Conservation (phyloP, 2,797 vertebrate genomes). For the Myioborus melanocephalus region DNA sequence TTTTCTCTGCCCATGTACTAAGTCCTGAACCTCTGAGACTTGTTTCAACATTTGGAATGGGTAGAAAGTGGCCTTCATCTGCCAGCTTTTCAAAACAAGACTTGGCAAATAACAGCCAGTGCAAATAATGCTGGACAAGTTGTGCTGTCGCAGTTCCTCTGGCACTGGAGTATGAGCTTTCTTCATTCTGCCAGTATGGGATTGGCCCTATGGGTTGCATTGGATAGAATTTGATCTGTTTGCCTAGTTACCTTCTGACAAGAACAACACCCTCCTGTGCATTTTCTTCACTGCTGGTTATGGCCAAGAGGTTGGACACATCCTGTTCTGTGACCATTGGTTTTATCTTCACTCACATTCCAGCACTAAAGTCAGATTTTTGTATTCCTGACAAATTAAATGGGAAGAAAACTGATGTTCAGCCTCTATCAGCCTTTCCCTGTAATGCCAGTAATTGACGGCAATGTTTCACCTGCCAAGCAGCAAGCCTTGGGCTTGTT, state of each 20-base stretch:
- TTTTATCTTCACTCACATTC: background rate
- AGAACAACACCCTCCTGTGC: background rate
- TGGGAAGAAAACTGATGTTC: background rate
- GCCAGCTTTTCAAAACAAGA: background rate
- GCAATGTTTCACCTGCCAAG: background rate
- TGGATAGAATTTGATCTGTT: background rate
- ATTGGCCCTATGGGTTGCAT: background rate
- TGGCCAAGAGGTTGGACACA: background rate
- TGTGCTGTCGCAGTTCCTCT: background rate
- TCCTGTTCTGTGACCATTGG: fast-evolving
- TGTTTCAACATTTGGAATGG: background rate
- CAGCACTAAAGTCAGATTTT: background rate
- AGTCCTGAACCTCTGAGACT: background rate
- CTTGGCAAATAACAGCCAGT: background rate
- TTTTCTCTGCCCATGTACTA: background rate
- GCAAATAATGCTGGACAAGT: background rate
- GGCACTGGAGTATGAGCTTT: background rate
- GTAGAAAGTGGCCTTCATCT: background rate
- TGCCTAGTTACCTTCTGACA: background rate
- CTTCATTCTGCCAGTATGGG: background rate
- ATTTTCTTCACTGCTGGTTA: background rate
- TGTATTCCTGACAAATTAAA: background rate
- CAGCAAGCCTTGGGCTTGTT: background rate
- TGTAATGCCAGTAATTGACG: background rate
- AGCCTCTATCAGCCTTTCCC: background rate